A percentile compares a stretch with the other conserved stretches of the same genome.
Evolutionary conservation across 2,888 invertebrate species (phyloP).

Genomic region (Brenthis hecate): DNA sequence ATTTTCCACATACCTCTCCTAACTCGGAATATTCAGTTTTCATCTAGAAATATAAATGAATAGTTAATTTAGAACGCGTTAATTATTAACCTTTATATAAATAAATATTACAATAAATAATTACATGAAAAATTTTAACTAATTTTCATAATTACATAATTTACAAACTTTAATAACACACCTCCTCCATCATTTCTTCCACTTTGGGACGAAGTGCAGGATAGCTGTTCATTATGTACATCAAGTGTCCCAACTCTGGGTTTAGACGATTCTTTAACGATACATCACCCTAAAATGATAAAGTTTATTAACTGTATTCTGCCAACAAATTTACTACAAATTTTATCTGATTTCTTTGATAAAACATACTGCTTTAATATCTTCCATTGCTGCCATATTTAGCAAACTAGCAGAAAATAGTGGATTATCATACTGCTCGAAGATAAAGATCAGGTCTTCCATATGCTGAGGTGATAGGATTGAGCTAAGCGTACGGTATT

Average conservation of each 20-base stretch:
- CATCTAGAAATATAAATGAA: conserved; percentile 47
- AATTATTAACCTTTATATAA: neutral
- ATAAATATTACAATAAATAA: neutral
- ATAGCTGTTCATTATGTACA: conserved; percentile 75
- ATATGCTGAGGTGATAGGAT: conserved; percentile 60
- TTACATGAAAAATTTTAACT: neutral
- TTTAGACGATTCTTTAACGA: conserved; percentile 68
- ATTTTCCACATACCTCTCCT: conserved; percentile 37
- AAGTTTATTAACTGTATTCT: neutral
- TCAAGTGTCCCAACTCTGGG: conserved; percentile 68
- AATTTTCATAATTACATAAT: neutral
- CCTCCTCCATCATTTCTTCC: conserved; percentile 62
- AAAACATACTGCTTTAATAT: conserved; percentile 63
- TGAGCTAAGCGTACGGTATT: conserved; percentile 57
- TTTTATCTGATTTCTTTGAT: neutral
- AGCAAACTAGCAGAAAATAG: conserved; percentile 63
- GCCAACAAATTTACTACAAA: neutral
- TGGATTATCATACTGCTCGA: conserved; percentile 74
- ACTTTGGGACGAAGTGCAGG: conserved; percentile 58
- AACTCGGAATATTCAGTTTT: conserved; percentile 43
- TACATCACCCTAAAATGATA: conserved; percentile 56
- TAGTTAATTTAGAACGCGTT: neutral
- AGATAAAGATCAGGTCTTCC: conserved; percentile 70
- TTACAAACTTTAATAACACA: conserved; percentile 35
- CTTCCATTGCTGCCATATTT: conserved; percentile 67